Base-by-base conservation (phyloP, 2,113 vertebrate genomes). In the Bombycilla garrulus region DNA sequence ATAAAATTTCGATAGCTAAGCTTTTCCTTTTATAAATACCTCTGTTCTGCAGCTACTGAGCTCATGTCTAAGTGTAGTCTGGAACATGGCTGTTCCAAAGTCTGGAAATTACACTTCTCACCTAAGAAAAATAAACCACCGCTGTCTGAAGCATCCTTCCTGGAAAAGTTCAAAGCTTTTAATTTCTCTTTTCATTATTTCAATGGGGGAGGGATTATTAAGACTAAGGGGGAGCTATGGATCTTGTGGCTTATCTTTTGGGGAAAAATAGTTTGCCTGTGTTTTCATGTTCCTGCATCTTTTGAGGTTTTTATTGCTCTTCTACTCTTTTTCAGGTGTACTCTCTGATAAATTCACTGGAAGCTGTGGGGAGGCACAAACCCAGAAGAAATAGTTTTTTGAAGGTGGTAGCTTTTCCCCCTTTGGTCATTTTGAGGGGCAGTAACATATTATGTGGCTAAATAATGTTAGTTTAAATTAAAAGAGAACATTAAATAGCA, bases 371-470 rank as follows among this genome's bases (percentile, higher is more conserved):
- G 28, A 72, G 29, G 15, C 24, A 42, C 50, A 84, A 81, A 84
- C 4, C 2, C 21, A 47, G 28, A 81, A 77, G 5, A 54, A 82
- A 38, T 4, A 13, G 3, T 0, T 62, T 78, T 73, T 78, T 64
- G 11, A 57, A 53, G 25, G 5, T 33, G 13, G 5, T 6, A 2
- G 2, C 17, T 61, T 40, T 40, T 44, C 5, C 1, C 2, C 10
- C 25, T 76, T 60, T 67, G 20, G 4, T 56, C 23, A n/a, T 28
- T 76, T 82, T 48, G 7, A 9, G 19, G 2, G 9, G 1, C 16
- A 56, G 48, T 64, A 66, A 35, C 17, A 11, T 42, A 47, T 20
- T 58, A 28, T 10, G 11, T 74, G 65, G 84, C 54, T 42, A 61
- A 80, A 67, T 60, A 44, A 44, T 51, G 15, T 22, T 64, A 5